Conservation (phyloP, 2,113 vertebrate species). For the Cranoglanis bouderius region DNA sequence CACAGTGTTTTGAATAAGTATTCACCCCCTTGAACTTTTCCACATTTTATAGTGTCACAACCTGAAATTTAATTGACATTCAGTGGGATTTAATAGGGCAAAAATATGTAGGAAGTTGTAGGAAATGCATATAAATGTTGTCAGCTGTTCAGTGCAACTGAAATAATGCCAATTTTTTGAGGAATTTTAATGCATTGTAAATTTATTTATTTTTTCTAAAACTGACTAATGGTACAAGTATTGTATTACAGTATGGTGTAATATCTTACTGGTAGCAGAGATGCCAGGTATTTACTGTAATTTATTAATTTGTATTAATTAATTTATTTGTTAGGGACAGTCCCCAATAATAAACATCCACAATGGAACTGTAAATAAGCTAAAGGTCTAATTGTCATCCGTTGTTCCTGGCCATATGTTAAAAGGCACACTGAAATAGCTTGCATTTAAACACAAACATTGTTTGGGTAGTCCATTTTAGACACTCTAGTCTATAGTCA, state of each 20-base stretch:
- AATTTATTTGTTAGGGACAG: not conserved
- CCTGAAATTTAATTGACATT: not conserved
- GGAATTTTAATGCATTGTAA: not conserved
- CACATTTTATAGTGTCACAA: not conserved
- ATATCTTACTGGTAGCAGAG: not conserved
- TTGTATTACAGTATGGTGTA: not conserved
- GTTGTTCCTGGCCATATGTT: not conserved
- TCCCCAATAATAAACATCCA: too few species aligned
- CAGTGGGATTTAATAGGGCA: not conserved
- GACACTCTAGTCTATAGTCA: not conserved
- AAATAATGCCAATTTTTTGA: not conserved
- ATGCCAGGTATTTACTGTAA: not conserved
- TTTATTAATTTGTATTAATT: not conserved
- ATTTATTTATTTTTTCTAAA: not conserved
- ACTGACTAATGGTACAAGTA: not conserved
- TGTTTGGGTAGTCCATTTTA: too few species aligned
- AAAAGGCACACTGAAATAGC: not conserved
- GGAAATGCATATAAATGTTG: not conserved
- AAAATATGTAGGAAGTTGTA: not conserved
- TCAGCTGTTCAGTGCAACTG: not conserved
- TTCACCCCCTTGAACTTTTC: not conserved
- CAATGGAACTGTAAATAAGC: too few species aligned
- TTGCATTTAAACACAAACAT: not conserved
- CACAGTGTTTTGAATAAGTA: not conserved
- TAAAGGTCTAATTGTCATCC: not conserved